Evolutionary conservation across 2,113 vertebrate genomes (phyloP).

Genomic region (Ochotona princeps): DNA sequence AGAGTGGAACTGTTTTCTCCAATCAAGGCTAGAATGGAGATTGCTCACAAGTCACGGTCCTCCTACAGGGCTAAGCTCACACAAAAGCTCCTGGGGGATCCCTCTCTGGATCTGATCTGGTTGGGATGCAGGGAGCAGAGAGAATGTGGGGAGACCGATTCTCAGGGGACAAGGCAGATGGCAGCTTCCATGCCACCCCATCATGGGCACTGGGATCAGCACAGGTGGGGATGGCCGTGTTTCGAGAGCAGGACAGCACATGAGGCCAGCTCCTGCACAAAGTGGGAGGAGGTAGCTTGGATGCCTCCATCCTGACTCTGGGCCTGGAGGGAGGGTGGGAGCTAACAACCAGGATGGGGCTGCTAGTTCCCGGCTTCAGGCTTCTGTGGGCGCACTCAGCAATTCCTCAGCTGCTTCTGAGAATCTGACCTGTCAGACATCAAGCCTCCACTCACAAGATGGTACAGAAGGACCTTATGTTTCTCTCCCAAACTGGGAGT

Average conservation of each 20-base stretch:
- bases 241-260: too few relatives aligned
- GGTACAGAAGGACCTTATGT: fast-evolving
- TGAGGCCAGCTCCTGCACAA: too few relatives aligned
- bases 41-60: fast-evolving
- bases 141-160: background rate
- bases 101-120: background rate
- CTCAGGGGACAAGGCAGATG: background rate
- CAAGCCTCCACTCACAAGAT: background rate
- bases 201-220: background rate
- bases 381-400: fast-evolving
- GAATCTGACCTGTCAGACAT: background rate
- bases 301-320: background rate
- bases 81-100: background rate
- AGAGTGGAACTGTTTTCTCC: background rate
- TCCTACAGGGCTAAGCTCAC: background rate
- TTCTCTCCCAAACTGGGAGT: background rate
- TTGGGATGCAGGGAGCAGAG: background rate
- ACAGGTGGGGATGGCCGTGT: too few relatives aligned
- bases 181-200: too few relatives aligned
- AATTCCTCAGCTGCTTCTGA: fast-evolving
- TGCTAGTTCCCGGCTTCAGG: fast-evolving
- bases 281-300: background rate
- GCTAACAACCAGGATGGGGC: background rate
- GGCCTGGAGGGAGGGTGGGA: background rate
- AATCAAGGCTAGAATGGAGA: fast-evolving